Evolutionary conservation across 2,888 invertebrate species (phyloP).

Genomic region (Hydropsyche betteni): DNA sequence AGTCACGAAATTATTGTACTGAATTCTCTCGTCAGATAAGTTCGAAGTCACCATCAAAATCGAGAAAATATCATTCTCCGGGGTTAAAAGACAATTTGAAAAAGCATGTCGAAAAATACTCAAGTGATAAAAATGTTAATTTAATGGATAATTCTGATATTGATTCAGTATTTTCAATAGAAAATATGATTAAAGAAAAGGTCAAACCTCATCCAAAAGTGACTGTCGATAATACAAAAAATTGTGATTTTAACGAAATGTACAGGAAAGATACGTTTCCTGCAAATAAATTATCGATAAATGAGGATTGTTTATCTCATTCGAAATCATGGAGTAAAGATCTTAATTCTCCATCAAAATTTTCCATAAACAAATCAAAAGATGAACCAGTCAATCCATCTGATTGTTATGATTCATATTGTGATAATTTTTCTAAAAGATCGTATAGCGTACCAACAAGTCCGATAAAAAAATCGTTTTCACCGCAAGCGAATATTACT

Average conservation of each 20-base stretch:
- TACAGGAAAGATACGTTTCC: constrained; percentile 1
- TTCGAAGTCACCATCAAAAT: not conserved
- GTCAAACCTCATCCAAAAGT: not conserved
- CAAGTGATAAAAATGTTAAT: constrained; percentile 6
- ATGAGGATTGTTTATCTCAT: constrained; percentile 62
- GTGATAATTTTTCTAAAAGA: constrained; percentile 52
- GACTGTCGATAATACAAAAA: not conserved
- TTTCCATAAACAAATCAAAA: constrained; percentile 61
- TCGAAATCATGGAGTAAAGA: constrained; percentile 64
- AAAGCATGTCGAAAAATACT: constrained; percentile 22
- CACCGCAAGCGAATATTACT: constrained; percentile 59
- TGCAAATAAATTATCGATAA: constrained; percentile 54
- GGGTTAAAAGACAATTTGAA: not conserved
- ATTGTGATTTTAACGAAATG: not conserved
- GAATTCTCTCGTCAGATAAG: not conserved
- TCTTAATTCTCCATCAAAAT: constrained; percentile 57
- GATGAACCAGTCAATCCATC: constrained; percentile 55
- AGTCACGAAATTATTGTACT: not conserved
- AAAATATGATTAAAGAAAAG: constrained; percentile 17
- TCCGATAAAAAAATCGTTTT: constrained; percentile 60
- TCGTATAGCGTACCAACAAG: constrained; percentile 70
- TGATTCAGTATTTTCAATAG: constrained; percentile 29
- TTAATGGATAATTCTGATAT: constrained; percentile 12
- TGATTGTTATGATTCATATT: constrained; percentile 48
- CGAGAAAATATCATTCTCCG: not conserved